Evolutionary conservation across 2,888 invertebrate genomes (phyloP).

Genomic region (Drosophila emarginata): DNA sequence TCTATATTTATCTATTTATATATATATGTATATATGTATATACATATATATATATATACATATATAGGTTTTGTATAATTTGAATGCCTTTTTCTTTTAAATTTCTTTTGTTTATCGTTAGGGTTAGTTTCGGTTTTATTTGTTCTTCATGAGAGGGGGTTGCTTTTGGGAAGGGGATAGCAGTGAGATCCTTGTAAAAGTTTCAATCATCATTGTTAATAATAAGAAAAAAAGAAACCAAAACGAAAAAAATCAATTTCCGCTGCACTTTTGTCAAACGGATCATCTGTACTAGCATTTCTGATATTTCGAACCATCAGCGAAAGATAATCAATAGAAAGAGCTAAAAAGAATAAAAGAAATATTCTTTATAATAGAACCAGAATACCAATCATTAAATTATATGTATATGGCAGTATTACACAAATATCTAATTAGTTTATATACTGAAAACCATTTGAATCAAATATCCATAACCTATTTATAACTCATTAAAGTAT

Average conservation of each 20-base stretch:
- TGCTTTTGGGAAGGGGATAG: slow-evolving; percentile 24
- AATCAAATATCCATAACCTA: too few relatives aligned
- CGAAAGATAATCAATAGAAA: too few relatives aligned
- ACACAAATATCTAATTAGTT: too few relatives aligned
- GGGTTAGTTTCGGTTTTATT: slow-evolving; percentile 64
- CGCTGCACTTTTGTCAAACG: not conserved
- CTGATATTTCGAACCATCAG: too few relatives aligned
- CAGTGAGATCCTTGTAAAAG: slow-evolving; percentile 60
- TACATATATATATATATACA: slow-evolving; percentile 21
- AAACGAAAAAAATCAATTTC: not conserved
- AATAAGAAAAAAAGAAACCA: slow-evolving; percentile 12
- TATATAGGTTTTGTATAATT: slow-evolving; percentile 36
- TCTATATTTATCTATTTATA: slow-evolving; percentile 34
- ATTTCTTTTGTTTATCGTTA: slow-evolving; percentile 57
- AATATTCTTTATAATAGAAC: too few relatives aligned
- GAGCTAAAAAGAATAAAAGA: too few relatives aligned
- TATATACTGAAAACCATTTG: too few relatives aligned
- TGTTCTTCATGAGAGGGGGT: slow-evolving; percentile 31
- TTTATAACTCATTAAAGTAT: too few relatives aligned
- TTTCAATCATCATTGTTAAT: slow-evolving; percentile 23
- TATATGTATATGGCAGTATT: too few relatives aligned
- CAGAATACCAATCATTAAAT: too few relatives aligned
- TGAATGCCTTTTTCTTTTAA: slow-evolving; percentile 45
- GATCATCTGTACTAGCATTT: not conserved
- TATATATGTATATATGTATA: slow-evolving; percentile 3